Conservation (phyloP, 1,140 invertebrate genomes). For the Propsilocerus akamusi region DNA sequence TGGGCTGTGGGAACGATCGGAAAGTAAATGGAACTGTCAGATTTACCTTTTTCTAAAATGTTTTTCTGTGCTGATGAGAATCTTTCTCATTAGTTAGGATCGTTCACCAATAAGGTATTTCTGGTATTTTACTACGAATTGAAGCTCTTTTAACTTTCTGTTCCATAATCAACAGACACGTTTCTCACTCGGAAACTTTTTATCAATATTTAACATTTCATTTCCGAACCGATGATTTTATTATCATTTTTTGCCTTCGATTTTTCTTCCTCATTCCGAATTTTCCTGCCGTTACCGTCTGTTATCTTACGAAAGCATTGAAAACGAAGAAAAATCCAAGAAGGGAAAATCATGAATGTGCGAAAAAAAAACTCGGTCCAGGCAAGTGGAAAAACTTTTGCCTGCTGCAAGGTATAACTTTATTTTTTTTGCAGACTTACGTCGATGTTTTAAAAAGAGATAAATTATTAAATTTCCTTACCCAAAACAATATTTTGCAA, state of each 20-base stretch:
- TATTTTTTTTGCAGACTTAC: too few relatives aligned
- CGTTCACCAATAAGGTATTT: too few relatives aligned
- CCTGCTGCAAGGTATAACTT: too few relatives aligned
- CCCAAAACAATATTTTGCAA: too few relatives aligned
- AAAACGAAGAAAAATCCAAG: too few relatives aligned
- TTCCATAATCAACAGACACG: neutral
- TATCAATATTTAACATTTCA: conserved; percentile 4
- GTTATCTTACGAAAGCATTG: neutral
- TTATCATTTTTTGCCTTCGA: neutral
- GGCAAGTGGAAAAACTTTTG: too few relatives aligned
- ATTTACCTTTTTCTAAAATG: neutral
- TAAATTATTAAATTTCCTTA: too few relatives aligned
- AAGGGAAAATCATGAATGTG: neutral
- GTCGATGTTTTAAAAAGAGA: too few relatives aligned
- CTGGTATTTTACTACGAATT: too few relatives aligned
- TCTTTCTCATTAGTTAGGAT: too few relatives aligned
- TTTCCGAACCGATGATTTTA: conserved; percentile 2
- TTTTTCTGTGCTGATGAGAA: too few relatives aligned
- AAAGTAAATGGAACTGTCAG: neutral
- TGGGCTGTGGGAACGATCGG: neutral
- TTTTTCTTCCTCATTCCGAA: neutral
- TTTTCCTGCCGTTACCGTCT: neutral
- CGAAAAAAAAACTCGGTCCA: too few relatives aligned
- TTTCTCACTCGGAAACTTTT: neutral
- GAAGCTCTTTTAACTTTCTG: neutral